A percentile compares a stretch with the other conserved stretches of the same genome.
phyloP scores from a whole-genome alignment of 2,888 invertebrate genomes.

The Xestia sexstrigata region DNA sequence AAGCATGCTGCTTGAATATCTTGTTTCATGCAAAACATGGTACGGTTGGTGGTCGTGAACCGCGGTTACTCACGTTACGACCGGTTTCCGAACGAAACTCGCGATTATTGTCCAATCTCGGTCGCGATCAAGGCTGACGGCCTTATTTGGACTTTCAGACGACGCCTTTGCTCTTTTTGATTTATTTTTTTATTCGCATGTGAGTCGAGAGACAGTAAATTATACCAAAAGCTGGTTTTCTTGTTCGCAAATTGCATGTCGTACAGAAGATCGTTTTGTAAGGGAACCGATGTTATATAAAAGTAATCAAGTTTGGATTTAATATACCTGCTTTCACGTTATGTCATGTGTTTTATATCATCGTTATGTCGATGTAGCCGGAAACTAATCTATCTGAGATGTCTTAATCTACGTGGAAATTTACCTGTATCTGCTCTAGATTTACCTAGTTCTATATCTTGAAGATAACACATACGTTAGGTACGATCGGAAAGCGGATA shows the following conservation, averaged over 20 bases:
- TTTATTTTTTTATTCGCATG: conserved; percentile 54
- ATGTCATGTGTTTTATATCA: conserved; percentile 30
- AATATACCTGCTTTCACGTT: conserved; percentile 34
- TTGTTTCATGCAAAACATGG: conserved; percentile 84
- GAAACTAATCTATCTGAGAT: conserved; percentile 26
- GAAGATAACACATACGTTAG: background rate
- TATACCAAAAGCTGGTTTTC: conserved; percentile 57
- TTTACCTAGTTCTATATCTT: background rate
- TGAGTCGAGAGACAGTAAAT: conserved; percentile 48
- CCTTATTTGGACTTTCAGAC: conserved; percentile 72
- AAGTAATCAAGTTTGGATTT: conserved; percentile 42
- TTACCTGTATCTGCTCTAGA: background rate
- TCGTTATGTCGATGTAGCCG: conserved; percentile 17
- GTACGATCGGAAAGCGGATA: background rate
- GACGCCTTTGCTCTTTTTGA: conserved; percentile 59
- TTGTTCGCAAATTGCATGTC: conserved; percentile 53
- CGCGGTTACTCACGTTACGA: conserved; percentile 78
- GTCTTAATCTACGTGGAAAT: background rate
- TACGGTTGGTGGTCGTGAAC: conserved; percentile 71
- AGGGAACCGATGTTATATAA: conserved; percentile 49
- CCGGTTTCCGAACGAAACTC: conserved; percentile 79
- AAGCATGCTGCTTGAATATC: conserved; percentile 72
- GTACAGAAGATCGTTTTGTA: conserved; percentile 37
- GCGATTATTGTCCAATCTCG: conserved; percentile 72
- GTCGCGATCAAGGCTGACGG: conserved; percentile 71